phyloP scores from a whole-genome alignment of 1,140 invertebrate species.

The Lucilia sericata region DNA sequence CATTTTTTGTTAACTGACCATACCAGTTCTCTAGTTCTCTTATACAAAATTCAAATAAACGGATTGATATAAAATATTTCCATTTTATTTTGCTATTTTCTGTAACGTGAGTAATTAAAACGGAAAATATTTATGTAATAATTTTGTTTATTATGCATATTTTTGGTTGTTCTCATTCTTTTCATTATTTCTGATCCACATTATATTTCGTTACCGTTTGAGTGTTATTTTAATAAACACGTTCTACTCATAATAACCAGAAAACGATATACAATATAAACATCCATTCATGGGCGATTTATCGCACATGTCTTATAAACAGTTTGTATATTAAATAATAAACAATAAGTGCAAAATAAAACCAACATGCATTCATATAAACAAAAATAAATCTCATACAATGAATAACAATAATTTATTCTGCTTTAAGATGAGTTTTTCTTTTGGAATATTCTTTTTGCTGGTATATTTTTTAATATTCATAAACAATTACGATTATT shows the following conservation, averaged over 20 bases:
- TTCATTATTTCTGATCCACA: no score
- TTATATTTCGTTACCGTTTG: no score
- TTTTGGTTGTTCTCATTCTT: not conserved
- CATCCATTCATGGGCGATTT: not conserved
- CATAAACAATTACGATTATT: no score
- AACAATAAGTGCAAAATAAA: not conserved
- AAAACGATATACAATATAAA: not conserved
- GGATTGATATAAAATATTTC: not conserved
- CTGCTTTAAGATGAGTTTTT: no score
- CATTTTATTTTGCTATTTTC: not conserved
- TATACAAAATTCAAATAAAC: not conserved
- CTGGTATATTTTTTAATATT: no score
- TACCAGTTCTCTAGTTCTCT: not conserved
- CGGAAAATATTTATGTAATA: not conserved
- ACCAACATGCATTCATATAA: not conserved
- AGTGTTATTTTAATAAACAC: not conserved
- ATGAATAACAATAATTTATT: not conserved
- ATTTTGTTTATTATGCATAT: not conserved
- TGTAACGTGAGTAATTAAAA: not conserved
- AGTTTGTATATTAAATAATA: not conserved
- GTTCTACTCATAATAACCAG: not conserved
- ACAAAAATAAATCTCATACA: not conserved
- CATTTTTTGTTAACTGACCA: not conserved
- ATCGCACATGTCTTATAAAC: not conserved
- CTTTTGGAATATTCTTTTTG: no score